A percentile compares a stretch with the other conserved stretches of the same genome.
phyloP scores from a whole-genome alignment of 2,797 vertebrate genomes.

The Lepidocolaptes lacrymiger region DNA sequence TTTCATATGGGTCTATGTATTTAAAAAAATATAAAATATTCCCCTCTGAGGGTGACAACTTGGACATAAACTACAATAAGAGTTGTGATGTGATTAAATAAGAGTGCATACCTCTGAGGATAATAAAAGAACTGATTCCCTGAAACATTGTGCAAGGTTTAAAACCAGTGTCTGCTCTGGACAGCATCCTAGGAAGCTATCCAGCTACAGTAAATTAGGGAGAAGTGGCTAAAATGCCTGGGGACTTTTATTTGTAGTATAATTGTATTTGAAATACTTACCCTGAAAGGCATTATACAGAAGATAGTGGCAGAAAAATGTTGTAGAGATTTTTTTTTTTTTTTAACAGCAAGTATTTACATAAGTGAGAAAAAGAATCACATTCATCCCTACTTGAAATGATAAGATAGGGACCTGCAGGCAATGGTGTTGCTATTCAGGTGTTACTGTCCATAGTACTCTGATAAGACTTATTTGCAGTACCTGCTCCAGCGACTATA shows the following conservation, averaged over 20 bases:
- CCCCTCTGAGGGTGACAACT: not conserved
- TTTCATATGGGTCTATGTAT: not conserved
- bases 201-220: constrained; percentile 32
- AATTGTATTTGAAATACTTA: not conserved
- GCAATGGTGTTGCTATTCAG: not conserved
- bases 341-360: not conserved
- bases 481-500: not conserved
- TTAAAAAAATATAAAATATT: constrained; percentile 46
- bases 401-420: not conserved
- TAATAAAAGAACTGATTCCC: constrained; percentile 15
- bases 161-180: constrained; percentile 18
- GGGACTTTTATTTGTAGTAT: not conserved
- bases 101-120: not conserved
- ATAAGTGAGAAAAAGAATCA: not conserved
- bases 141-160: constrained; percentile 31
- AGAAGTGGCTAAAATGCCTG: constrained; percentile 9
- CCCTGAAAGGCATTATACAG: not conserved
- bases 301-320: not conserved
- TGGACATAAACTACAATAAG: constrained; percentile 1
- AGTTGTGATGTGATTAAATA: constrained; percentile 45
- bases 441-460: not conserved
- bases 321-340: not conserved
- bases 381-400: not conserved
- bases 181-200: constrained; percentile 31
- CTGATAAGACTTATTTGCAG: not conserved